Evolutionary conservation across 2,888 invertebrate species (phyloP), one percentile per base, ranked within the genome.

Genomic region (Rhingia campestris): DNA sequence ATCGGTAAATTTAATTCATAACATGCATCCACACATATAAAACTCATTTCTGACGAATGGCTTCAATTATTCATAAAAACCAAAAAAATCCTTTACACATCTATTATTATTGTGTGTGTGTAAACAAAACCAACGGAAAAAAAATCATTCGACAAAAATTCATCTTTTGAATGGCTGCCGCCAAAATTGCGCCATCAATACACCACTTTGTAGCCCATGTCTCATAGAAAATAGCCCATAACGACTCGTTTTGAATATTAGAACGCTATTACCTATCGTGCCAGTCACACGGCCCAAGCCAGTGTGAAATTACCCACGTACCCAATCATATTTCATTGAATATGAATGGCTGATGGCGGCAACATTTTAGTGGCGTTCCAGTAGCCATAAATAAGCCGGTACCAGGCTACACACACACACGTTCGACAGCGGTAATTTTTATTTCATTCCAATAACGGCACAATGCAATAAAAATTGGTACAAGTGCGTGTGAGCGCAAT

Each of bases 171-270:
- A 76, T 81, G 47, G 76, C 70, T 39, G 53, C 4, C 7, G 14
- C 41, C 39, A 37, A 66, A 81, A 81, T 81, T 70, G 81, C 45
- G 64, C 76, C 81, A 81, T 76, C 58, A 81, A 81, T 33, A 49
- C 66, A 39, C 32, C 45, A 4, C 39, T 14, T 7, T 30, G 4
- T 22, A 22, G 22, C n/a, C 3, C 33, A 5, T 53, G 49, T 63
- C 43, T 35, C 66, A 59, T 53, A 53, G 45, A 47, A 79, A 79
- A 74, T 59, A 74, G 64, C 53, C 59, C 53, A 59, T 53, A 73
- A 73, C 79, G 81, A 76, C 63, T 63, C 70, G 76, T 59, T 81
- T 70, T 76, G 81, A 76, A 81, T 81, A 81, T 76, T 81, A 81
- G 81, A 81, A 81, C 76, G 67, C 80, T 56, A 81, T 81, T 81